Conservation (phyloP, 2,797 vertebrate genomes). For the Halcyon leucocephala region DNA sequence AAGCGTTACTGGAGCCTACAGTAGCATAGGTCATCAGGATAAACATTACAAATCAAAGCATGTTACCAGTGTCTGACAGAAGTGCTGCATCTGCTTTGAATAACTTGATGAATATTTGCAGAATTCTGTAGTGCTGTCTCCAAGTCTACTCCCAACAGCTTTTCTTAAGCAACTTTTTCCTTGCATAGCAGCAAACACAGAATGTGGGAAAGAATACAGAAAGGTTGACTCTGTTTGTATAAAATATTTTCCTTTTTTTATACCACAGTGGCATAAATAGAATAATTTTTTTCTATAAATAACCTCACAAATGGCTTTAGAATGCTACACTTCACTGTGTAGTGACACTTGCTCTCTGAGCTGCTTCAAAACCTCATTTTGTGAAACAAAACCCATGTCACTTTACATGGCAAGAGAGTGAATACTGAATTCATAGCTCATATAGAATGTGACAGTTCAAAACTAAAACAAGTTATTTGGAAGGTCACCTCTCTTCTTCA, state of each 20-base stretch:
- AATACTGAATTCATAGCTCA: slow-evolving; percentile 42
- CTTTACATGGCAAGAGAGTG: slow-evolving; percentile 34
- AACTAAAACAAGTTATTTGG: slow-evolving; percentile 64
- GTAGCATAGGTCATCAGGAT: background rate
- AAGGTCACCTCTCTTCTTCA: slow-evolving; percentile 28
- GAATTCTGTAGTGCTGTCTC: background rate
- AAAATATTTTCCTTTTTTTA: slow-evolving; percentile 18
- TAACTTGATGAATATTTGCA: background rate
- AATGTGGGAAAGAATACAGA: background rate
- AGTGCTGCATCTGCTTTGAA: background rate
- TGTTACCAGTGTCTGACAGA: background rate
- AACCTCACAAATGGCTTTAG: slow-evolving; percentile 42
- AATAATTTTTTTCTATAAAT: slow-evolving; percentile 17
- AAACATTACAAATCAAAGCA: background rate
- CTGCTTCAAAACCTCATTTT: slow-evolving; percentile 53
- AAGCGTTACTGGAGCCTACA: background rate
- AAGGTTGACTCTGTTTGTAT: background rate
- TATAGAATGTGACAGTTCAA: slow-evolving; percentile 54
- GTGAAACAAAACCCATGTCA: slow-evolving; percentile 58
- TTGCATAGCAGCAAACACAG: background rate
- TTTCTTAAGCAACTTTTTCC: background rate
- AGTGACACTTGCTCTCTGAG: slow-evolving; percentile 29
- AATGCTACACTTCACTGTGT: background rate
- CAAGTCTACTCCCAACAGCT: background rate
- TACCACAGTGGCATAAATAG: background rate